phyloP scores from a whole-genome alignment of 2,113 vertebrate species.

The Oreochromis spilurus region DNA sequence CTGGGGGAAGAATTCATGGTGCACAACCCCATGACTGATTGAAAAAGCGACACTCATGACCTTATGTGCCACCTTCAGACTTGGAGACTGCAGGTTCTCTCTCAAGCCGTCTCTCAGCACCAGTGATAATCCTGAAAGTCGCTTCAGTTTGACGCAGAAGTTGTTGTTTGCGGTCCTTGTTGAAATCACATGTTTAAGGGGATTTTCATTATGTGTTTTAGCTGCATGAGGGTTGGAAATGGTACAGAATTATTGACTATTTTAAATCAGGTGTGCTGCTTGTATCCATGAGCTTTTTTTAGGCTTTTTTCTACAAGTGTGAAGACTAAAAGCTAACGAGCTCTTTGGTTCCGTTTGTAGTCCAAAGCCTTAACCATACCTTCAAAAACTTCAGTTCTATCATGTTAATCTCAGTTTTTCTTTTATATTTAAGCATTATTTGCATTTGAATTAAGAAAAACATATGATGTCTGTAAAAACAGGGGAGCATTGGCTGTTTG shows the following conservation, averaged over 20 bases:
- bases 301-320: neutral
- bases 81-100: neutral
- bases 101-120: neutral
- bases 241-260: neutral
- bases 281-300: neutral
- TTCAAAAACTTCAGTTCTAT: neutral
- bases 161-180: neutral
- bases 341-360: neutral
- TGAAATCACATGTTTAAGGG: rapidly evolving
- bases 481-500: neutral
- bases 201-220: neutral
- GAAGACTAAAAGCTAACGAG: neutral
- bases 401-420: neutral
- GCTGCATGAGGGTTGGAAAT: neutral
- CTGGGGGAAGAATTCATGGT: neutral
- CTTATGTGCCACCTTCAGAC: neutral
- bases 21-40: neutral
- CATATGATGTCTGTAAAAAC: neutral
- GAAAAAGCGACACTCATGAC: neutral
- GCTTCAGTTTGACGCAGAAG: neutral
- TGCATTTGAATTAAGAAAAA: neutral
- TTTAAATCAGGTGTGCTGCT: neutral
- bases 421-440: neutral
- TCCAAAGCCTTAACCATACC: neutral
- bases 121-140: neutral